A percentile compares a stretch with the other conserved stretches of the same genome.
phyloP scores from a whole-genome alignment of 2,888 invertebrate species.

The Leptodirus hochenwartii region DNA sequence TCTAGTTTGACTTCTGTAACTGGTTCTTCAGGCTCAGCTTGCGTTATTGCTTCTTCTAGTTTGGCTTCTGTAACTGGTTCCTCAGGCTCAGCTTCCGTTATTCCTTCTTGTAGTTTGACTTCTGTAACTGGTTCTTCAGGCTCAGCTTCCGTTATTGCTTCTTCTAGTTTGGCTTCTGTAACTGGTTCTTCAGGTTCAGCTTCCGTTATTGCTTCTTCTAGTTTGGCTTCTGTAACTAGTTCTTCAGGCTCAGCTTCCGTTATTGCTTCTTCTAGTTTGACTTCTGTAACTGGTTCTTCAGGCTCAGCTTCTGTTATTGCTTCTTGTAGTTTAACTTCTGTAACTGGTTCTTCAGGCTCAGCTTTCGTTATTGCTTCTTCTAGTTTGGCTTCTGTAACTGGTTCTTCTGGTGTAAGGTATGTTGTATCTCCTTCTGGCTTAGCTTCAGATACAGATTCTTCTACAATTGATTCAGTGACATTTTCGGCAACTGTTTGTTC shows the following conservation, averaged over 20 bases:
- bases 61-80: slow-evolving; percentile 8
- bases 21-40: slow-evolving; percentile 11
- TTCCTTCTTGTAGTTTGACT: slow-evolving; percentile 5
- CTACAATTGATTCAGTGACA: slow-evolving; percentile 6
- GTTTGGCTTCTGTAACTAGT: neutral
- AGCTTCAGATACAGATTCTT: slow-evolving; percentile 8
- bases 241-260: neutral
- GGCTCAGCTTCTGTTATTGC: slow-evolving; percentile 2
- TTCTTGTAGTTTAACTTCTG: slow-evolving; percentile 1
- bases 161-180: slow-evolving; percentile 8
- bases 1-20: slow-evolving; percentile 8
- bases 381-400: slow-evolving; percentile 6
- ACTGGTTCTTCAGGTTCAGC: slow-evolving; percentile 10
- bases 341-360: slow-evolving; percentile 7
- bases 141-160: slow-evolving; percentile 5
- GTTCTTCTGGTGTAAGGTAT: slow-evolving; percentile 7
- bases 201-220: neutral
- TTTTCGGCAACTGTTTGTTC: slow-evolving; percentile 11
- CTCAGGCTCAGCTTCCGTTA: slow-evolving; percentile 7
- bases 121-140: slow-evolving; percentile 11
- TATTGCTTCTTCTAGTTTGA: slow-evolving; percentile 1
- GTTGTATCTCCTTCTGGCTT: slow-evolving; percentile 9
- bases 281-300: neutral
- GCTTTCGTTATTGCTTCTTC: slow-evolving; percentile 7
- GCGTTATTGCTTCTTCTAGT: slow-evolving; percentile 7